Evolutionary conservation across 2,888 invertebrate species (phyloP).

Genomic region (Anticlea derivata): DNA sequence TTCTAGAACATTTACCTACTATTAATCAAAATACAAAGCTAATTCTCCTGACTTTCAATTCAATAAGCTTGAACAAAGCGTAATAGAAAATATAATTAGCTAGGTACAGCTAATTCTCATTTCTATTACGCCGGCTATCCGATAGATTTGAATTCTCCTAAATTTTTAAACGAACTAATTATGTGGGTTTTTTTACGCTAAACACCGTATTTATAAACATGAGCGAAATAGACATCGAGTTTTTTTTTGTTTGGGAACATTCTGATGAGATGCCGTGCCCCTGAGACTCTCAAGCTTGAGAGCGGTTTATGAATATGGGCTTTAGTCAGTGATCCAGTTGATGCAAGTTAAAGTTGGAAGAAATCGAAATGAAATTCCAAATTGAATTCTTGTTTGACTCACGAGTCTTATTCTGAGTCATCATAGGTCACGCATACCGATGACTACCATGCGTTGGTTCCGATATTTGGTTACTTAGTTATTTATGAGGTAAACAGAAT

Average conservation of each 20-base stretch:
- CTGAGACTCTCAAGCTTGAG: too few species aligned
- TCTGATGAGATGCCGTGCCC: too few species aligned
- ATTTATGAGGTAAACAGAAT: not conserved
- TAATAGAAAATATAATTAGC: too few species aligned
- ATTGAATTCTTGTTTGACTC: slow-evolving; percentile 28
- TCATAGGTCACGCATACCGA: slow-evolving; percentile 32
- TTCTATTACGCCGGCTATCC: too few species aligned
- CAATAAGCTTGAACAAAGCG: not conserved
- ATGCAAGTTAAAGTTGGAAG: slow-evolving; percentile 1
- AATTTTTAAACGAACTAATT: too few species aligned
- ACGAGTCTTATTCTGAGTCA: slow-evolving; percentile 32
- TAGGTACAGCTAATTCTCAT: too few species aligned
- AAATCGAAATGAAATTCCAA: slow-evolving; percentile 4
- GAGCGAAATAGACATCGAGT: too few species aligned
- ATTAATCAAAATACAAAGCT: not conserved
- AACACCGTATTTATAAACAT: too few species aligned
- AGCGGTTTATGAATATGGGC: not conserved
- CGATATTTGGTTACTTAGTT: slow-evolving; percentile 24
- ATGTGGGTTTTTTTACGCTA: too few species aligned
- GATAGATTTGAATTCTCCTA: too few species aligned
- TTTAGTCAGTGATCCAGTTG: not conserved
- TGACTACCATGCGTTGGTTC: slow-evolving; percentile 28
- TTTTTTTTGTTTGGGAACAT: too few species aligned
- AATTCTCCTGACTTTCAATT: not conserved
- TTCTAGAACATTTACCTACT: not conserved